A percentile compares a stretch with the other conserved stretches of the same genome.
Evolutionary conservation across 2,888 invertebrate species (phyloP).

Genomic region (Pandemis cinnamomeana): DNA sequence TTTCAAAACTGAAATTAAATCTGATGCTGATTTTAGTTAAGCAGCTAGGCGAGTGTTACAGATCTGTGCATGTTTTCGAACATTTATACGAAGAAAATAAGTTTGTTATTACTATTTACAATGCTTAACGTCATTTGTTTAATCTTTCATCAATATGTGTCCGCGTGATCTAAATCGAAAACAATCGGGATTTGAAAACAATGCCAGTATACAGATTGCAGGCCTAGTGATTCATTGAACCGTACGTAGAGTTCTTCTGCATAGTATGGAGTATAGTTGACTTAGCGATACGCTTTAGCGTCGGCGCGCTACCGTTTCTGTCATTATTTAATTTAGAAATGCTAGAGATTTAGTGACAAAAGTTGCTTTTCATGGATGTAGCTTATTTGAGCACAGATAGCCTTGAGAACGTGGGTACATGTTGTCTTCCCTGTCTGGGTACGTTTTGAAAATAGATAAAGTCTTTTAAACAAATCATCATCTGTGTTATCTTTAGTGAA

Average conservation of each 20-base stretch:
- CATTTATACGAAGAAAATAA: constrained; percentile 2
- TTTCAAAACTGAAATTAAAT: not conserved
- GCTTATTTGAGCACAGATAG: constrained; percentile 71
- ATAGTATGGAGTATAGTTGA: constrained; percentile 58
- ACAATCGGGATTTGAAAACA: constrained; percentile 75
- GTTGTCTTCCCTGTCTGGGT: constrained; percentile 79
- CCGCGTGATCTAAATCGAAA: constrained; percentile 61
- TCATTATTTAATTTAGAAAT: not conserved
- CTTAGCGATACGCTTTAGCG: constrained; percentile 59
- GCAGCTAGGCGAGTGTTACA: not conserved
- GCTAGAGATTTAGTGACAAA: not conserved
- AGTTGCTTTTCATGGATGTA: constrained; percentile 65
- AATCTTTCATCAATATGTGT: constrained; percentile 61
- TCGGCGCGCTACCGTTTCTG: constrained; percentile 4
- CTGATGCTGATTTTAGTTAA: not conserved
- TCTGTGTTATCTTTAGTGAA: not conserved
- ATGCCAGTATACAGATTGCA: constrained; percentile 64
- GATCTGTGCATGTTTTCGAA: not conserved
- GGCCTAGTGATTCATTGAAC: constrained; percentile 66
- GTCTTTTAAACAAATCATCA: not conserved
- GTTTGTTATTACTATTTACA: constrained; percentile 46
- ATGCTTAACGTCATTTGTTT: constrained; percentile 64
- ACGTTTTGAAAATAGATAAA: constrained; percentile 44
- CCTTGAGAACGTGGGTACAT: constrained; percentile 73
- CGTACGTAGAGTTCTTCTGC: constrained; percentile 58